Evolutionary conservation across 2,888 invertebrate genomes (phyloP), one percentile per base, ranked within the genome.

Genomic region (Ctenicera cuprea): DNA sequence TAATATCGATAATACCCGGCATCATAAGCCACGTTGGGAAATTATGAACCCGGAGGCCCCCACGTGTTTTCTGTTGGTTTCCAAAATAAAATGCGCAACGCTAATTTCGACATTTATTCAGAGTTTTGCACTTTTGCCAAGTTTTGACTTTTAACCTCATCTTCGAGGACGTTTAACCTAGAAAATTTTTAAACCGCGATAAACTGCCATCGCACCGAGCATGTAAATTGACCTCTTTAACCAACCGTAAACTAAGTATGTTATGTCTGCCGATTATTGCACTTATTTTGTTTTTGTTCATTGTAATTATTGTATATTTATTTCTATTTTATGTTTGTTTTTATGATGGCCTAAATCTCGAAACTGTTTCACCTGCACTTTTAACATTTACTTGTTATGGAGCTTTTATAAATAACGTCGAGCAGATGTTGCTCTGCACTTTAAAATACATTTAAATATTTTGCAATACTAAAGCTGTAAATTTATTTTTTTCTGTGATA

Each of bases 111-210:
- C 52, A 54, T 9, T 71, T 63, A 64, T 71, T 54, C 64, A 64
- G 64, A 71, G 57, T 59, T 66, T 71, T 71, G 71, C 59, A 26
- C 38, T 52, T 33, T 66, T 71, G 71, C 71, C 71, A 71, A 71
- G 62, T 54, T 70, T 43, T 70, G 70, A 67, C 62, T 72, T 67
- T 72, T 72, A 67, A 72, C 72, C 72, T 72, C 67, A 26, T 41
- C 57, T 16, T 26, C 16, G 48, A 72, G 61, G 67, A 52, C 67
- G 62, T 72, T 72, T 72, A 72, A 72, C 72, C 72, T 67, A 72
- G 62, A 72, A 59, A 72, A 67, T 61, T 50, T 62, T 43, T 22
- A 65, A 71, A 66, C 43, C 43, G 59, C 65, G 71, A 71, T 71
- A 71, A 71, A 59, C 62, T 50, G 59, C 63, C 64, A 64, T 64